Conservation (phyloP, 2,113 vertebrate genomes). For the Morone saxatilis region DNA sequence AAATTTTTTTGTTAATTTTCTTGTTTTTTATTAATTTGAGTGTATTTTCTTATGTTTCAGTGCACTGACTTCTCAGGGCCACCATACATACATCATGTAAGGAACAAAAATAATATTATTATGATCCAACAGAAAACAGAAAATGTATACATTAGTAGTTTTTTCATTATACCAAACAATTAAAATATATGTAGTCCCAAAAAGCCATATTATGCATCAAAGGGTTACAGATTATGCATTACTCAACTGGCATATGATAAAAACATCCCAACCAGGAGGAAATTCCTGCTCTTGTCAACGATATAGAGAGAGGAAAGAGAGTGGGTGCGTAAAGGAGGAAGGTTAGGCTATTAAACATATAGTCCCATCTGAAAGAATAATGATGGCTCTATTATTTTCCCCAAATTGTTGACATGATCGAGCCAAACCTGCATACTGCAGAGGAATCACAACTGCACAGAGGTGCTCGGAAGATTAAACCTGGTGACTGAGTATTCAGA, state of each 20-base stretch:
- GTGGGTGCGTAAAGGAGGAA: conserved; percentile 34
- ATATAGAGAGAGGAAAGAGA: conserved; percentile 42
- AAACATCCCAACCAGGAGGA: conserved; percentile 35
- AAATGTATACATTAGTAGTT: too few relatives aligned
- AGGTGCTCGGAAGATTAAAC: background rate
- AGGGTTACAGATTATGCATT: background rate
- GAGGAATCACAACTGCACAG: conserved; percentile 26
- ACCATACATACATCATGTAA: too few relatives aligned
- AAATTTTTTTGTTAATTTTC: too few relatives aligned
- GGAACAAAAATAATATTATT: too few relatives aligned
- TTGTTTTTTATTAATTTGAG: too few relatives aligned
- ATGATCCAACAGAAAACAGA: too few relatives aligned
- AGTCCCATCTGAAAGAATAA: conserved; percentile 63
- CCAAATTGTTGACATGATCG: conserved; percentile 25
- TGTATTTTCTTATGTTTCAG: too few relatives aligned
- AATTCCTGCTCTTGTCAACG: conserved; percentile 19
- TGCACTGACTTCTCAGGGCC: too few relatives aligned
- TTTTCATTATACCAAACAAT: too few relatives aligned
- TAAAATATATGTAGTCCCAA: background rate
- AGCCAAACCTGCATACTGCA: conserved; percentile 28
- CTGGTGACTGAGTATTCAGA: conserved; percentile 10
- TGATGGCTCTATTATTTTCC: conserved; percentile 51
- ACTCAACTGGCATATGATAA: conserved; percentile 52
- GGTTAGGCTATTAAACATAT: conserved; percentile 59
- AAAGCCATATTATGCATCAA: background rate